Percentiles rank a stretch among this genome's conserved stretches.
These are phyloP conservation scores for Lasioglossum oenotherae DNA, from an alignment of 2,888 invertebrate species.

Conservation along the genomic window DNA sequence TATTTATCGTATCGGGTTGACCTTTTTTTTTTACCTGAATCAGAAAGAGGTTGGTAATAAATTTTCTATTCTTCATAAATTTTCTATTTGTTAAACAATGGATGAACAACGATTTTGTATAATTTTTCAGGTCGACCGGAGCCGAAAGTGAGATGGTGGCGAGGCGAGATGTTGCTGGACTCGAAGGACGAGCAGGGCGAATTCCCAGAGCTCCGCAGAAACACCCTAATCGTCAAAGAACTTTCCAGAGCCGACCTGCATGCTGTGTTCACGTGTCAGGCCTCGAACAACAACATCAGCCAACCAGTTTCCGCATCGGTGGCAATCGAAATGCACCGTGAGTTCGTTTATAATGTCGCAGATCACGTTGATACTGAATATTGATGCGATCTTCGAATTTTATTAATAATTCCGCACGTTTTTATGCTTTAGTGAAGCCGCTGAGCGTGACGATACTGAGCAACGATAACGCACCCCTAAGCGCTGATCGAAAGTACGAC, in stretches of 20 bases:
- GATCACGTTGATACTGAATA: not conserved
- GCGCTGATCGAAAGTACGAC: slow-evolving; percentile 92
- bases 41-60: too few species aligned
- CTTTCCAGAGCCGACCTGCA: slow-evolving; percentile 90
- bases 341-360: slow-evolving; percentile 81
- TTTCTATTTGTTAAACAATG: not conserved
- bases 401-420: slow-evolving; percentile 8
- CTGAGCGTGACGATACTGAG: slow-evolving; percentile 91
- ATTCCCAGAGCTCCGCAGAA: slow-evolving; percentile 86
- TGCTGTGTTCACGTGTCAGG: slow-evolving; percentile 91
- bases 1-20: not conserved
- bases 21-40: not conserved
- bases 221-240: slow-evolving; percentile 87
- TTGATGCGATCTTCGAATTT: not conserved
- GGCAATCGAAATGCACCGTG: slow-evolving; percentile 91
- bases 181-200: slow-evolving; percentile 86
- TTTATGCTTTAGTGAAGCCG: slow-evolving; percentile 90
- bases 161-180: slow-evolving; percentile 88
- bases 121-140: slow-evolving; percentile 88
- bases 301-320: slow-evolving; percentile 89
- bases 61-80: not conserved
- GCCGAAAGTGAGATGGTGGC: slow-evolving; percentile 91
- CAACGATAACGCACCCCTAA: slow-evolving; percentile 91
- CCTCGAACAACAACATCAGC: slow-evolving; percentile 90
- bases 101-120: not conserved